Percentiles rank a stretch among this genome's conserved stretches.
phyloP scores from a whole-genome alignment of 2,888 invertebrate genomes.

The Elegia similella region DNA sequence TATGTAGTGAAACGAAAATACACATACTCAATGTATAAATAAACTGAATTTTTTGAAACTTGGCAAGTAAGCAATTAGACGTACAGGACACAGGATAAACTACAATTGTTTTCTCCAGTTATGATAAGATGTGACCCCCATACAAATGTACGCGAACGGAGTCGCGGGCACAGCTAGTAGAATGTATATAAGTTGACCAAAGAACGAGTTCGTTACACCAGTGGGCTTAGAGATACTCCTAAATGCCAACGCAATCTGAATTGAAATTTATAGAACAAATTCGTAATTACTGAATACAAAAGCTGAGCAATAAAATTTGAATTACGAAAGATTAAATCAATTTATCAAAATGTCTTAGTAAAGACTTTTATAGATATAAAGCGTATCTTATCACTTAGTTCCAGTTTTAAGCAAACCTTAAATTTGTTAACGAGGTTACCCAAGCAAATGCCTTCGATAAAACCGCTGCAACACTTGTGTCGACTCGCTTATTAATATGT shows the following conservation, averaged over 20 bases:
- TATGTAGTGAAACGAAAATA: no score
- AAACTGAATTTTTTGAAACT: no score
- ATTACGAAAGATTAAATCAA: neutral
- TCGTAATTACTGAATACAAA: neutral
- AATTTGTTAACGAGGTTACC: conserved; percentile 11
- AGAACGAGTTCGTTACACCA: no score
- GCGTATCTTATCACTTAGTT: conserved; percentile 10
- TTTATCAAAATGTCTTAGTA: neutral
- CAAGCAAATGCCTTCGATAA: neutral
- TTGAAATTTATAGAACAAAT: neutral
- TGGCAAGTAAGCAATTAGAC: no score
- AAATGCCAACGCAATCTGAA: neutral
- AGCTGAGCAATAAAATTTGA: neutral
- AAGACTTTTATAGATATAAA: neutral
- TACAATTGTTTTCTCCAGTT: no score
- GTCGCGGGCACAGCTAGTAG: no score
- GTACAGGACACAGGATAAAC: no score
- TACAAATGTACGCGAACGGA: no score
- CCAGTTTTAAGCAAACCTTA: conserved; percentile 13
- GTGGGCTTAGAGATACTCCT: neutral
- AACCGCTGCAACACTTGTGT: neutral
- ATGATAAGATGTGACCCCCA: no score
- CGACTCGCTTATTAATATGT: neutral
- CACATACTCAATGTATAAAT: no score
- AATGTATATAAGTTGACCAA: no score